Conservation (phyloP, 1,140 invertebrate species). For the Rhopalosiphum padi region DNA sequence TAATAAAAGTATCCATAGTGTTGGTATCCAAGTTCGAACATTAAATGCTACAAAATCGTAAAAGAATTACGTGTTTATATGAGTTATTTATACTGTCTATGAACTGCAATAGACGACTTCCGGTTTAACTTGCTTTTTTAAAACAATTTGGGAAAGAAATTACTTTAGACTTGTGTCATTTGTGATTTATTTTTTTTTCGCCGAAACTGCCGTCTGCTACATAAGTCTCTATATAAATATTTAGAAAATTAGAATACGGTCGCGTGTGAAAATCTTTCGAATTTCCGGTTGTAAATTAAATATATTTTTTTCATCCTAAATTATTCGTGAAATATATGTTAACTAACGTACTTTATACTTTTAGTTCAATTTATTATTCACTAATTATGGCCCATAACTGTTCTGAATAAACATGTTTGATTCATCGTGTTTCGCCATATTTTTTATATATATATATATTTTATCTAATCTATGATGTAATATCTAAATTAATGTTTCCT, state of each 20-base stretch:
- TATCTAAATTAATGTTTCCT: background rate
- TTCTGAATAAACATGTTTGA: background rate
- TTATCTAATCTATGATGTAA: background rate
- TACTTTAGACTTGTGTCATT: background rate
- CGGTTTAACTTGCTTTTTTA: background rate
- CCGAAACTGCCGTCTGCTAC: background rate
- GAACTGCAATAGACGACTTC: background rate
- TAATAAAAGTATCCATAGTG: background rate
- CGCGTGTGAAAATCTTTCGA: constrained; percentile 21
- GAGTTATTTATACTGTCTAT: background rate
- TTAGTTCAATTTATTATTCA: background rate
- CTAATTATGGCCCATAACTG: background rate
- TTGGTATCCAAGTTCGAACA: background rate
- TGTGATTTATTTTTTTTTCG: constrained; percentile 13
- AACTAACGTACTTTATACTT: background rate
- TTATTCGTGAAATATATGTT: background rate
- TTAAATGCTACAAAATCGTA: background rate
- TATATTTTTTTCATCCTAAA: background rate
- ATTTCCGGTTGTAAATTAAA: constrained; percentile 31
- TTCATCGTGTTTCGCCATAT: background rate
- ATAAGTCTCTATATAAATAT: background rate
- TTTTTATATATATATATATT: background rate
- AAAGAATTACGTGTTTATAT: background rate
- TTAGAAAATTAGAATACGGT: background rate
- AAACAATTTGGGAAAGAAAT: background rate